Base-by-base conservation (phyloP, 2,888 invertebrate species). In the Dasypogon diadema region DNA sequence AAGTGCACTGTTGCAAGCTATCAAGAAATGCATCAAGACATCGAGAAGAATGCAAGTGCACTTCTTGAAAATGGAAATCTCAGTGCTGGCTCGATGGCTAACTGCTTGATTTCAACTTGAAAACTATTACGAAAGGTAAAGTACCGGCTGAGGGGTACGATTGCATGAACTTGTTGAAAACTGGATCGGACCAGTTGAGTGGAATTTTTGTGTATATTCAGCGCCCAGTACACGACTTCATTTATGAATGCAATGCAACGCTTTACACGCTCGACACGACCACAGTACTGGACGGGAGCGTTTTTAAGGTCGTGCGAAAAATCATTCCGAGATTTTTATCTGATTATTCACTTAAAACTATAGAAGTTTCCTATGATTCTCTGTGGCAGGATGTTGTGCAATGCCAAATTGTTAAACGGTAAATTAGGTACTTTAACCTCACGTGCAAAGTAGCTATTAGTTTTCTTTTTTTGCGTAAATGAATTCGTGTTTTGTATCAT, bases 301-400 rank as follows among this genome's bases (percentile, higher is more conserved):
- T 10, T 21, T 63, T 37, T 37, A 63, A 63, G 63, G 63, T 63
- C 63, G 22, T 63, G 63, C 21, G 63, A 63, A 63, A 37, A 42
- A 18, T 8, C 14, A 12, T 16, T 24, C n/a, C n/a, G 30, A 63
- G 42, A 63, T 63, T 37, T 37, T 42, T 63, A 42, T 42, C 42
- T 16, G 1, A 18, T 42, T 42, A 63, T 63, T 63, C 63, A 63
- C 37, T 63, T 63, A 34, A 21, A 21, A 63, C 18, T 12, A n/a
- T n/a, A 63, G 63, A 37, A 18, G 14, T 63, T 63, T 42, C 42
- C 37, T 63, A 63, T 42, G 37, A 34, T 26, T 26, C 42, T 63
- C 42, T 42, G 4, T 22, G 42, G 63, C 63, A 63, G 37, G 63
- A 63, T 63, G 63, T 63, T 63, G 18, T 42, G 63, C 63, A 63